phyloP scores from a whole-genome alignment of 1,140 invertebrate genomes.

The Trichonephila inaurata region DNA sequence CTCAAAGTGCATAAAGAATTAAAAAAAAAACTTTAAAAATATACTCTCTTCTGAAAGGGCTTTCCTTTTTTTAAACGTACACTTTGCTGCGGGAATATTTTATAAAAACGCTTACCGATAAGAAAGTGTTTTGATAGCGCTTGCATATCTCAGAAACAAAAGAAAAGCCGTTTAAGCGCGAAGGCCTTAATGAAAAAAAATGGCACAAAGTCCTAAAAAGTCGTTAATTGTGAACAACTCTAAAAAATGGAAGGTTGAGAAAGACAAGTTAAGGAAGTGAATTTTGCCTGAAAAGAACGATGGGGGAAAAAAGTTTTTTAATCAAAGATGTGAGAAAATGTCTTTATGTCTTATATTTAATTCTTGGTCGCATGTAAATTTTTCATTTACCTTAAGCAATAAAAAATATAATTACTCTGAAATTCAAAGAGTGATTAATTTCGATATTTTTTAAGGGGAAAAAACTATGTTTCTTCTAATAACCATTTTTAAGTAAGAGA shows the following conservation, averaged over 20 bases:
- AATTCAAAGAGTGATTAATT: slow-evolving; percentile 20
- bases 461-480: not conserved
- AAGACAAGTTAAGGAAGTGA: slow-evolving; percentile 48
- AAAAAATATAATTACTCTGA: not conserved
- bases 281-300: not conserved
- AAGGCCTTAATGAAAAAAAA: slow-evolving; percentile 57
- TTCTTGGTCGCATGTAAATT: slow-evolving; percentile 1
- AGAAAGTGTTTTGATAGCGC: slow-evolving; percentile 71
- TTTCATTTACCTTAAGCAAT: not conserved
- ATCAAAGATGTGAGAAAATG: slow-evolving; percentile 21
- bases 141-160: slow-evolving; percentile 59
- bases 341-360: slow-evolving; percentile 12
- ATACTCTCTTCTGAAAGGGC: slow-evolving; percentile 35
- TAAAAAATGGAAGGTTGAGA: slow-evolving; percentile 8
- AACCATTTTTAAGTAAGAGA: not conserved
- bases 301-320: not conserved
- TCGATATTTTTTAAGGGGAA: not conserved
- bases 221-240: slow-evolving; percentile 58
- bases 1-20: slow-evolving; percentile 72
- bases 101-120: slow-evolving; percentile 56
- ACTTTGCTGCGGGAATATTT: slow-evolving; percentile 27
- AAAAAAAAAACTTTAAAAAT: not conserved
- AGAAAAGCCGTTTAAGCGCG: slow-evolving; percentile 52
- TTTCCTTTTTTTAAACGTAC: slow-evolving; percentile 8
- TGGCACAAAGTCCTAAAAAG: slow-evolving; percentile 33